These are phyloP conservation scores for Willisornis vidua DNA, from an alignment of 2,113 vertebrate species.

Conservation along the genomic window DNA sequence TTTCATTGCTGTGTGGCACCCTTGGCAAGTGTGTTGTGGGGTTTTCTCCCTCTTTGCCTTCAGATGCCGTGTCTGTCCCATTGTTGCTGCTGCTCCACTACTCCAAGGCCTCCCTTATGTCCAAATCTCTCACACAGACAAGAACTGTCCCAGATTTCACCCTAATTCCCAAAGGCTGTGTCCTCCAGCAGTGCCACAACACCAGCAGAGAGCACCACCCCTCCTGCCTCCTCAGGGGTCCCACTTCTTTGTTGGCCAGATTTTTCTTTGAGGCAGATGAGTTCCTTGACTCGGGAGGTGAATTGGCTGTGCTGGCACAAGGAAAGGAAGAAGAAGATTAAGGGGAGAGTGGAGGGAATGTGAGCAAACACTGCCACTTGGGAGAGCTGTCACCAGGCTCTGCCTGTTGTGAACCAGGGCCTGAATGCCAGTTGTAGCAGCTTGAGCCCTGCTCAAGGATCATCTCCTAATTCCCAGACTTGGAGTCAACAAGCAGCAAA, in stretches of 20 bases:
- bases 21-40: neutral
- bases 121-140: neutral
- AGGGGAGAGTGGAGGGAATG: neutral
- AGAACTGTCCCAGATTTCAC: neutral
- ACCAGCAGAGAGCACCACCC: neutral
- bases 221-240: neutral
- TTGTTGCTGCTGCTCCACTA: neutral
- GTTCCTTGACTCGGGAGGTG: neutral
- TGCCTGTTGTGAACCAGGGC: neutral
- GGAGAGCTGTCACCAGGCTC: neutral
- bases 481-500: neutral
- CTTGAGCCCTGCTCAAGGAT: neutral
- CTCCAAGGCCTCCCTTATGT: neutral
- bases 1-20: neutral
- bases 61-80: neutral
- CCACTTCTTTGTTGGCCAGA: neutral
- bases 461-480: neutral
- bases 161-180: neutral
- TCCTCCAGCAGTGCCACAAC: neutral
- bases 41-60: neutral
- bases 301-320: neutral
- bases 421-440: neutral
- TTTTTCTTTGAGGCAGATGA: neutral
- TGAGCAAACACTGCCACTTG: neutral
- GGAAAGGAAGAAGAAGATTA: neutral